These are phyloP conservation scores for Cyanoderma ruficeps DNA, from an alignment of 2,113 vertebrate genomes.

Conservation along the genomic window DNA sequence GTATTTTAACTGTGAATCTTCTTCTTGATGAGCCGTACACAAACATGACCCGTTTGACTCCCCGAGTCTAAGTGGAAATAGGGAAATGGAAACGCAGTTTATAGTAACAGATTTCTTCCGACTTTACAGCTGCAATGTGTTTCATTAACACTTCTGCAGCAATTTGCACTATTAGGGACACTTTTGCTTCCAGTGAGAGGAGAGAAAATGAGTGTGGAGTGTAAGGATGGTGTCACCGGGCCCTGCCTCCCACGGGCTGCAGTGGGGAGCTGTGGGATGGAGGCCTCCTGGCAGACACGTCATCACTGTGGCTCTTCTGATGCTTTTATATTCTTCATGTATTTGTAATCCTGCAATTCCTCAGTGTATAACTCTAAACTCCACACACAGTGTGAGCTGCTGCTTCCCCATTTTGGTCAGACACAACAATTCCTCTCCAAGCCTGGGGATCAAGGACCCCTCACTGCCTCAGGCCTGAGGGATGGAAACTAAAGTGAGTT, in stretches of 20 bases:
- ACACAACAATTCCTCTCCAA: not conserved
- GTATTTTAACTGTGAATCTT: not conserved
- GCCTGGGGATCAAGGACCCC: not conserved
- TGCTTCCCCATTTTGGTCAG: not conserved
- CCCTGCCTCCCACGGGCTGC: not conserved
- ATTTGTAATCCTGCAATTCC: not conserved
- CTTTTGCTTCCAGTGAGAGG: not conserved
- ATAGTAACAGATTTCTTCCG: constrained; percentile 16
- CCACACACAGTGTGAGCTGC: not conserved
- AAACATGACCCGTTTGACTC: not conserved
- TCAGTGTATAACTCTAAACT: not conserved
- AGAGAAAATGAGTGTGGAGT: not conserved
- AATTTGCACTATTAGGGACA: not conserved
- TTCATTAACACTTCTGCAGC: constrained; percentile 43
- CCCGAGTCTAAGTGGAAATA: not conserved
- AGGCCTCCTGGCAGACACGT: accelerated
- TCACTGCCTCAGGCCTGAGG: not conserved
- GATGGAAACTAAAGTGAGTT: not conserved
- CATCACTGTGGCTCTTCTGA: accelerated
- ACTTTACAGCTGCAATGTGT: not conserved
- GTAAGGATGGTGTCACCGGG: accelerated
- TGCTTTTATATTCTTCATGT: accelerated
- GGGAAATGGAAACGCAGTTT: not conserved
- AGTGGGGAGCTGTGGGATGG: not conserved
- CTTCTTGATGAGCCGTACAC: not conserved